These are phyloP conservation scores for Pontoporia blainvillei DNA, from an alignment of 2,113 vertebrate species.

Conservation along the genomic window DNA sequence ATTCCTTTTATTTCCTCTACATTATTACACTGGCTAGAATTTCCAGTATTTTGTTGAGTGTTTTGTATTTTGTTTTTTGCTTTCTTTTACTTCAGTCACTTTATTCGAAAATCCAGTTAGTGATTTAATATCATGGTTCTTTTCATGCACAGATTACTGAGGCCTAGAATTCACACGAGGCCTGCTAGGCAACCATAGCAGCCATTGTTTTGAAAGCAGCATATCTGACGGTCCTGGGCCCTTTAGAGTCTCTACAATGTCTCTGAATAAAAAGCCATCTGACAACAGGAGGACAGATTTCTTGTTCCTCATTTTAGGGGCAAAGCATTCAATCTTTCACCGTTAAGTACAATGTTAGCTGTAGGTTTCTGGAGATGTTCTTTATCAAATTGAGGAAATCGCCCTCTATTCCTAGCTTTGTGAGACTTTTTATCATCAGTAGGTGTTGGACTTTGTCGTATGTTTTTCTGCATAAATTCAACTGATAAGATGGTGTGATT, in stretches of 20 bases:
- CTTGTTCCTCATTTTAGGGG: neutral
- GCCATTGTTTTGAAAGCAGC: neutral
- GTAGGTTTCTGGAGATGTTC: neutral
- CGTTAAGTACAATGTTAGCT: neutral
- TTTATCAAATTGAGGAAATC: neutral
- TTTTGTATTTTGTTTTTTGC: neutral
- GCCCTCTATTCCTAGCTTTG: neutral
- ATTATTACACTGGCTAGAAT: neutral
- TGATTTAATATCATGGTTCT: neutral
- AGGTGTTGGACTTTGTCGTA: neutral
- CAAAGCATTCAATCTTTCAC: neutral
- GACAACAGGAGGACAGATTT: neutral
- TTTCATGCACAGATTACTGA: neutral
- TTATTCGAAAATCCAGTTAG: constrained; percentile 23
- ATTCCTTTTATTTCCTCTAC: neutral
- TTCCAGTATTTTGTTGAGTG: neutral
- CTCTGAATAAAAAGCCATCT: neutral
- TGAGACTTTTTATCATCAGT: neutral
- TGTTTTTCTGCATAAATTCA: neutral
- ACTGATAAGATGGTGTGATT: neutral
- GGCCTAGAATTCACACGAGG: neutral
- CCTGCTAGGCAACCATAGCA: neutral
- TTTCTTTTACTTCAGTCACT: neutral
- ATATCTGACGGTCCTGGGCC: neutral
- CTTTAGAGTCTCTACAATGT: neutral